A percentile compares a stretch with the other conserved stretches of the same genome.
These are phyloP conservation scores for Chaetorhynchus papuensis DNA, from an alignment of 2,113 vertebrate species.

Conservation along the genomic window DNA sequence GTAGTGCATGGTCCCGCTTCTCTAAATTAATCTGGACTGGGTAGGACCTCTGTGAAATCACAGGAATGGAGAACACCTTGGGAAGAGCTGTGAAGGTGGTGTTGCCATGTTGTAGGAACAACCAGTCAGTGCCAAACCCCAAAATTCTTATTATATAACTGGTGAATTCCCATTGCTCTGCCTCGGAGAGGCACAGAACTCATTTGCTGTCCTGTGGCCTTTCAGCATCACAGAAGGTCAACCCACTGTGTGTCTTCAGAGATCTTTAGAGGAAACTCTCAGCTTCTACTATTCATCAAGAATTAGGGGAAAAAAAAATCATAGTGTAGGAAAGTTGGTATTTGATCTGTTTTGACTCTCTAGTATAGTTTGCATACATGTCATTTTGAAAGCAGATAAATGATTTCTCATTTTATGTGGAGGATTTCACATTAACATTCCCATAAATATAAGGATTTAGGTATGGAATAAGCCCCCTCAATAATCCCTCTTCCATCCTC, in stretches of 20 bases:
- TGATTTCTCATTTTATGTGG: neutral
- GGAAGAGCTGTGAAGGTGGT: neutral
- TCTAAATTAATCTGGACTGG: neutral
- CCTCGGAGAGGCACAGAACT: neutral
- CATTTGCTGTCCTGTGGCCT: rapidly evolving
- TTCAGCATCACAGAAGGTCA: neutral
- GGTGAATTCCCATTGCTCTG: neutral
- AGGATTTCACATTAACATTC: neutral
- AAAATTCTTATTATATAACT: neutral
- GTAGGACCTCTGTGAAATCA: neutral
- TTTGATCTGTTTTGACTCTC: neutral
- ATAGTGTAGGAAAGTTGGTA: neutral
- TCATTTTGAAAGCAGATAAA: neutral
- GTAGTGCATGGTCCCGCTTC: rapidly evolving
- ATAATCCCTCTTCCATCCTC: neutral
- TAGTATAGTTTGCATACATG: neutral
- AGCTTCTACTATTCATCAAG: neutral
- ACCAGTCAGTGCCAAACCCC: rapidly evolving
- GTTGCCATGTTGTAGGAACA: neutral
- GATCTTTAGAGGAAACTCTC: neutral
- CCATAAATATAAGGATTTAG: neutral
- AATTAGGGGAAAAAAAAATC: neutral
- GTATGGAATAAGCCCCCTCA: neutral
- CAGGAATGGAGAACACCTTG: neutral
- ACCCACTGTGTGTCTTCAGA: neutral